Percentiles rank a stretch among this genome's conserved stretches.
These are phyloP conservation scores for Lasaia peninsularis DNA, from an alignment of 1,140 invertebrate genomes.

Conservation along the genomic window DNA sequence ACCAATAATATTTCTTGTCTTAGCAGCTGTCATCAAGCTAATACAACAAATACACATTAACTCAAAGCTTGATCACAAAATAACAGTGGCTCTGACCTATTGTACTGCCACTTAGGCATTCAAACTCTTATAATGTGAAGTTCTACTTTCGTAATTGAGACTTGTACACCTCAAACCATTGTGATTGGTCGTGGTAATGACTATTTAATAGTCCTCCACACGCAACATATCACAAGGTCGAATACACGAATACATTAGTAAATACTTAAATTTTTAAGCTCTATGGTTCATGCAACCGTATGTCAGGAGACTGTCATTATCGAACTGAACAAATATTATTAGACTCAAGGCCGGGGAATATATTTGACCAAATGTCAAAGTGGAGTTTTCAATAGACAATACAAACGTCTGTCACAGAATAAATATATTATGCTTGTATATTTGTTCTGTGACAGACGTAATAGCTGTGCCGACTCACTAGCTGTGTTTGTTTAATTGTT, in stretches of 20 bases:
- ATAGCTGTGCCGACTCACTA: no score
- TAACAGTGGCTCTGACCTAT: neutral
- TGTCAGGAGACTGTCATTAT: neutral
- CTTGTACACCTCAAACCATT: conserved; percentile 1
- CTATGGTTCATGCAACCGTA: neutral
- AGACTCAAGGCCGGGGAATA: neutral
- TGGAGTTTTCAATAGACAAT: neutral
- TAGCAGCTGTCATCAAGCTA: no score
- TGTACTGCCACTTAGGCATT: neutral
- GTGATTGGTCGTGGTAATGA: neutral
- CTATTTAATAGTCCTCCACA: conserved; percentile 5
- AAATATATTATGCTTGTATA: no score
- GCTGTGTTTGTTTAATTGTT: neutral
- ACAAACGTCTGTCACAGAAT: no score
- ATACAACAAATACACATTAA: neutral
- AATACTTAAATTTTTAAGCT: conserved; percentile 6
- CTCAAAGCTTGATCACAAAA: neutral
- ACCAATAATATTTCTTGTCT: no score
- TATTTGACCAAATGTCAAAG: neutral
- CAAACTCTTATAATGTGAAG: neutral
- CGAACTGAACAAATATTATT: neutral
- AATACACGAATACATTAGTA: neutral
- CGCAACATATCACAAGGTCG: conserved; percentile 3
- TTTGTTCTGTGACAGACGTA: no score
- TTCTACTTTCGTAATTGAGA: conserved; percentile 9